Evolutionary conservation across 2,888 invertebrate species (phyloP).

Genomic region (Trichogramma evanescens): DNA sequence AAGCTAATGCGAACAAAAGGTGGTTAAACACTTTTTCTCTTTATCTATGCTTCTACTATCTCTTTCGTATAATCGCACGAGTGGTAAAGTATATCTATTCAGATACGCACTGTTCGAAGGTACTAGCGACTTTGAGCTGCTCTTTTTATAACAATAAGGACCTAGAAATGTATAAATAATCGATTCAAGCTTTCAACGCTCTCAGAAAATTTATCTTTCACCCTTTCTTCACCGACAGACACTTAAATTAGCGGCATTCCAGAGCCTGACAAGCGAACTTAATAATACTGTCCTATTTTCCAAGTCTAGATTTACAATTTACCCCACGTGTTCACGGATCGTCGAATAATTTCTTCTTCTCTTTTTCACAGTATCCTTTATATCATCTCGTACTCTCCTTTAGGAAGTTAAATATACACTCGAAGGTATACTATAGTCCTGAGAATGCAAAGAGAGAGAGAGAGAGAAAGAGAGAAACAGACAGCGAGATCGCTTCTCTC

Average conservation of each 20-base stretch:
- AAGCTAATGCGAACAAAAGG: too few species aligned
- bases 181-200: too few species aligned
- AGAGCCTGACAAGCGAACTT: too few species aligned
- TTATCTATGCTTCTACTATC: too few species aligned
- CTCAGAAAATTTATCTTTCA: neutral
- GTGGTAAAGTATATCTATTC: neutral
- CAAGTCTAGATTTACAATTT: slow-evolving; percentile 14
- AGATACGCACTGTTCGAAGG: neutral
- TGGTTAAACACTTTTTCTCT: too few species aligned
- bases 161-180: too few species aligned
- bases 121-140: too few species aligned
- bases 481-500: too few species aligned
- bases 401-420: slow-evolving; percentile 12
- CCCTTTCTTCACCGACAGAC: neutral
- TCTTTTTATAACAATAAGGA: too few species aligned
- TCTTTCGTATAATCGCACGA: neutral
- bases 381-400: neutral
- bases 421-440: slow-evolving; percentile 5
- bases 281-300: neutral
- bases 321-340: neutral
- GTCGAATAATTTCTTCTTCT: neutral
- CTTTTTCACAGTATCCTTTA: neutral
- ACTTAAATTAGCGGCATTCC: slow-evolving; percentile 16
- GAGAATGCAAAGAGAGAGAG: neutral
- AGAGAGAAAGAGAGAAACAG: neutral